Conservation (phyloP, 2,113 vertebrate species). For the Tor tambroides region DNA sequence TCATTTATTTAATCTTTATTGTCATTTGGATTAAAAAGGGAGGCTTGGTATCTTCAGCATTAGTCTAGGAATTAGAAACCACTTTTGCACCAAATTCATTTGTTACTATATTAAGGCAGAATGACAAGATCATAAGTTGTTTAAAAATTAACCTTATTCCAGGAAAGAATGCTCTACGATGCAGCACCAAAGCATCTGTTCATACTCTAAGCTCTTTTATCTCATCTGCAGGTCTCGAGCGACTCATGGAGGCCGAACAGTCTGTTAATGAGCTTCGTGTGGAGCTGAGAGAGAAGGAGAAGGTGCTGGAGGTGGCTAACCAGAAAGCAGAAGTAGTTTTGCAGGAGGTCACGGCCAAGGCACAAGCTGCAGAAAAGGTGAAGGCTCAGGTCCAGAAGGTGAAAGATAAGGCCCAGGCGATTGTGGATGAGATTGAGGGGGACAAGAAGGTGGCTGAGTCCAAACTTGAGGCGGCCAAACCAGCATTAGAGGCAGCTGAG, state of each 20-base stretch:
- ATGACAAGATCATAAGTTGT: neutral
- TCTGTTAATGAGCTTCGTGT: slow-evolving; percentile 80
- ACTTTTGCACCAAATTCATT: no score
- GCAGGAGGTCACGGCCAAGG: slow-evolving; percentile 81
- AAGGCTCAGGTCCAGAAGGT: slow-evolving; percentile 85
- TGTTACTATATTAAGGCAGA: neutral
- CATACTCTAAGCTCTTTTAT: neutral
- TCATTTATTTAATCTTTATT: neutral
- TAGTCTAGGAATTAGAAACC: neutral
- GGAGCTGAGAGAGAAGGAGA: slow-evolving; percentile 78
- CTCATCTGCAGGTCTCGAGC: slow-evolving; percentile 75
- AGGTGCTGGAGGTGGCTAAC: slow-evolving; percentile 80
- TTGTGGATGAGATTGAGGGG: slow-evolving; percentile 81
- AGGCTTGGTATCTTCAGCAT: neutral
- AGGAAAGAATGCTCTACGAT: neutral
- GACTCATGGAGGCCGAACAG: slow-evolving; percentile 83
- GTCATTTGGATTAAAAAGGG: neutral
- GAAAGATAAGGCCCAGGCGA: slow-evolving; percentile 85
- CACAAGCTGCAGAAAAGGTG: slow-evolving; percentile 81
- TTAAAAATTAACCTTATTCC: neutral
- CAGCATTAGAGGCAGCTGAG: slow-evolving; percentile 79
- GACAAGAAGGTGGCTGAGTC: slow-evolving; percentile 80
- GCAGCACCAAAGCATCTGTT: neutral
- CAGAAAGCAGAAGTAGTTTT: slow-evolving; percentile 79
- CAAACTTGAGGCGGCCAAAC: slow-evolving; percentile 83